Base-by-base conservation (phyloP, 2,113 vertebrate genomes). In the Crocuta crocuta region DNA sequence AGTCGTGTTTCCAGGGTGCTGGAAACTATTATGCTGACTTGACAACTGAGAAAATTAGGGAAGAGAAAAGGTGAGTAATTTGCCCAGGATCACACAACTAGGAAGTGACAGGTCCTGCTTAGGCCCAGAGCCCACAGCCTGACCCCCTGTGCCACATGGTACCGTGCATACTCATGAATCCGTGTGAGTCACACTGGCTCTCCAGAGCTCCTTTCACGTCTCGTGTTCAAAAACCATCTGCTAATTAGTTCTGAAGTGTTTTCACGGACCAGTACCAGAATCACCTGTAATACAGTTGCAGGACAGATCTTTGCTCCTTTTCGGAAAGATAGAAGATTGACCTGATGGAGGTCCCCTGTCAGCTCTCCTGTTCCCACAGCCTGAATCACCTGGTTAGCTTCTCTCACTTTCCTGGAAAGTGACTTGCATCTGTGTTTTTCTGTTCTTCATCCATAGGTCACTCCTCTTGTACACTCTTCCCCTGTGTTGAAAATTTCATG, bases 111-210 rank as follows among this genome's bases (percentile, higher is more conserved):
- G 79, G 50, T 5, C 33, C 12, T 33, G 35, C 17, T 35, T 2
- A 45, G 81, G 31, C 10, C 33, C 12, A 1, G 11, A 31, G n/a
- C 4, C 33, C 31, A 31, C 35, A 5, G 4, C 16, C 16, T 2
- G 24, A 21, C 5, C 31, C 6, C 0, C n/a, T 7, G 0, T 1
- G 1, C 35, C 1, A 0, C 3, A 4, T 0, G 1, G 39, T 58
- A 3, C 9, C 0, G 23, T 35, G 53, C 31, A 13, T 3, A 5
- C n/a, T 23, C 1, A 0, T 9, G 5, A 81, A 8, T 68, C 70
- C 12, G 23, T 0, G 1, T 45, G n/a, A 76, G 24, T 45, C 73
- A 55, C 0, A 33, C 33, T 76, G 55, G 35, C n/a, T 83, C 4
- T 28, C 16, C 5, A 39, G 68, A 68, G 31, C 61, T 8, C 2